Conservation (phyloP, 1,140 invertebrate species). For the Nephila pilipes region DNA sequence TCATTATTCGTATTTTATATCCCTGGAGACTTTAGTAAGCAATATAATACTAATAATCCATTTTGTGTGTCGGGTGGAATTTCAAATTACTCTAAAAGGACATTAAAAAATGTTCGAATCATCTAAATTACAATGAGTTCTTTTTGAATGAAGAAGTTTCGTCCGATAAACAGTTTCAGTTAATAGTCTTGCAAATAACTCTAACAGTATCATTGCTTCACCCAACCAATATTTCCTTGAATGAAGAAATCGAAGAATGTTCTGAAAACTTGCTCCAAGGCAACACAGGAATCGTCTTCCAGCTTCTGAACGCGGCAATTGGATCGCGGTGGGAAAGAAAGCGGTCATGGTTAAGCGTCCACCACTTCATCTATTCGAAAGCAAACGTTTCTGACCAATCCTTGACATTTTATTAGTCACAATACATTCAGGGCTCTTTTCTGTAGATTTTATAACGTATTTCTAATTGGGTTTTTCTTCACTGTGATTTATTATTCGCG, state of each 20-base stretch:
- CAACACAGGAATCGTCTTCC: slow-evolving; percentile 20
- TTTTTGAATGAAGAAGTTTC: neutral
- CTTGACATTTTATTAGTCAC: slow-evolving; percentile 57
- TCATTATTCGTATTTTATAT: too few species aligned
- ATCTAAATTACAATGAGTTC: neutral
- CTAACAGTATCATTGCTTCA: neutral
- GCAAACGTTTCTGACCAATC: slow-evolving; percentile 54
- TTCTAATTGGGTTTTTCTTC: neutral
- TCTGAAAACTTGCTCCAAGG: neutral
- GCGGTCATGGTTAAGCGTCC: slow-evolving; percentile 62
- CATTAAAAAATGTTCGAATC: neutral
- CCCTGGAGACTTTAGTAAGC: too few species aligned
- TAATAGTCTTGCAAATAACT: neutral
- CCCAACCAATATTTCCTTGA: slow-evolving; percentile 1
- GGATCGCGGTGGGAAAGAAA: slow-evolving; percentile 37
- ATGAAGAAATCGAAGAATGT: slow-evolving; percentile 31
- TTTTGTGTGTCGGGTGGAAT: too few species aligned
- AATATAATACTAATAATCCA: too few species aligned
- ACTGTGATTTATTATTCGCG: neutral
- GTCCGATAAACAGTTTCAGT: neutral
- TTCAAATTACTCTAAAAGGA: too few species aligned
- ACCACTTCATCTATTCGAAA: slow-evolving; percentile 55
- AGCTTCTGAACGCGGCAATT: neutral
- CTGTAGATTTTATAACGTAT: slow-evolving; percentile 9
- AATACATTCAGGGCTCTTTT: slow-evolving; percentile 1